Conservation (phyloP, 2,888 invertebrate species). For the Chaitophorus viminalis region DNA sequence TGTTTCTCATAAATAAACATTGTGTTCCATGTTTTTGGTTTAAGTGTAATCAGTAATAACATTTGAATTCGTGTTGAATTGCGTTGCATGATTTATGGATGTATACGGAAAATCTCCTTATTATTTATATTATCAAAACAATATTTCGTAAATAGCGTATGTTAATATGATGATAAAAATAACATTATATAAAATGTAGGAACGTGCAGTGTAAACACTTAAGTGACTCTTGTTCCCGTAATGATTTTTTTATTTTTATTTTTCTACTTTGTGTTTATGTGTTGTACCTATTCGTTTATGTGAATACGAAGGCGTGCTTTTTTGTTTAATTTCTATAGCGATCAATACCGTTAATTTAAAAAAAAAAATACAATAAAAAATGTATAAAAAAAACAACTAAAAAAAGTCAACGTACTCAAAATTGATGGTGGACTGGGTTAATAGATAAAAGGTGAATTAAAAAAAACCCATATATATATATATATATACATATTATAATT, state of each 20-base stretch:
- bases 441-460: slow-evolving; percentile 19
- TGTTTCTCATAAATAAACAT: neutral
- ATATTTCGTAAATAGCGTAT: neutral
- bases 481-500: no score
- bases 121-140: neutral
- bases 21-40: neutral
- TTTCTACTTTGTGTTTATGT: neutral
- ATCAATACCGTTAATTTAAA: slow-evolving; percentile 8
- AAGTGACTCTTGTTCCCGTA: neutral
- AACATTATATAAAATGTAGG: neutral
- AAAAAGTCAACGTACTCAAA: slow-evolving; percentile 6
- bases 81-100: neutral
- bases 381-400: neutral
- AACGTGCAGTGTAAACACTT: neutral
- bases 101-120: neutral
- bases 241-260: neutral
- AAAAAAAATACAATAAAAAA: neutral
- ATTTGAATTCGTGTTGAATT: neutral
- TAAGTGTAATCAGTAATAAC: neutral
- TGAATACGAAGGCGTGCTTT: neutral
- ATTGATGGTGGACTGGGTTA: neutral
- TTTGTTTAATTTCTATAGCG: neutral
- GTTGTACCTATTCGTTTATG: neutral
- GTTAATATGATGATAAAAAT: neutral
- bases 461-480: no score